phyloP scores from a whole-genome alignment of 2,888 invertebrate species.

The Gisinianus flammeolus region DNA sequence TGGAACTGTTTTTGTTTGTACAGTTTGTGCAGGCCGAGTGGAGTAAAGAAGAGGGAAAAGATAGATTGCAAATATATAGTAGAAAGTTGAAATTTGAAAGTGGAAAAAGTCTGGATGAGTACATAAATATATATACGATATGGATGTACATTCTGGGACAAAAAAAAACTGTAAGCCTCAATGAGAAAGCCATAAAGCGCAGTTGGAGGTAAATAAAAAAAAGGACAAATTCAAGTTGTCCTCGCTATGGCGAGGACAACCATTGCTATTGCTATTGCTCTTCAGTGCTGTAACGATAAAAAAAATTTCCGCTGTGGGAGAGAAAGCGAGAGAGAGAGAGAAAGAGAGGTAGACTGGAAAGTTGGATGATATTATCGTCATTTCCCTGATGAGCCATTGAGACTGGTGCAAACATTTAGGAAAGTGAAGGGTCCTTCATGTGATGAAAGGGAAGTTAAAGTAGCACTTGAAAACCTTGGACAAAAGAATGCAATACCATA shows the following conservation, averaged over 20 bases:
- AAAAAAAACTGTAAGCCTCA: no score
- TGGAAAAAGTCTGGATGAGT: no score
- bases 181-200: no score
- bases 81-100: no score
- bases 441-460: constrained; percentile 40
- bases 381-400: constrained; percentile 40
- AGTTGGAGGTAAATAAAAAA: constrained; percentile 33
- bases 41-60: no score
- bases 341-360: background rate
- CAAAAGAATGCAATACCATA: constrained; percentile 1
- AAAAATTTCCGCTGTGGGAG: constrained; percentile 25
- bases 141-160: no score
- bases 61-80: no score
- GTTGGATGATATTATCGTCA: constrained; percentile 23
- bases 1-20: no score
- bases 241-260: background rate
- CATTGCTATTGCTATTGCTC: no score
- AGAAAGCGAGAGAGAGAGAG: constrained; percentile 3
- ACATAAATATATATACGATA: no score
- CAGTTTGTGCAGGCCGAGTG: no score
- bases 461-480: constrained; percentile 22
- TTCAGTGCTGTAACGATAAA: constrained; percentile 1
- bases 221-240: constrained; percentile 23
- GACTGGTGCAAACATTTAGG: constrained; percentile 57
- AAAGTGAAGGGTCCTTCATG: constrained; percentile 54